A percentile compares a stretch with the other conserved stretches of the same genome.
These are phyloP conservation scores for Drosophila triauraria DNA, from an alignment of 1,140 invertebrate genomes.

Conservation along the genomic window DNA sequence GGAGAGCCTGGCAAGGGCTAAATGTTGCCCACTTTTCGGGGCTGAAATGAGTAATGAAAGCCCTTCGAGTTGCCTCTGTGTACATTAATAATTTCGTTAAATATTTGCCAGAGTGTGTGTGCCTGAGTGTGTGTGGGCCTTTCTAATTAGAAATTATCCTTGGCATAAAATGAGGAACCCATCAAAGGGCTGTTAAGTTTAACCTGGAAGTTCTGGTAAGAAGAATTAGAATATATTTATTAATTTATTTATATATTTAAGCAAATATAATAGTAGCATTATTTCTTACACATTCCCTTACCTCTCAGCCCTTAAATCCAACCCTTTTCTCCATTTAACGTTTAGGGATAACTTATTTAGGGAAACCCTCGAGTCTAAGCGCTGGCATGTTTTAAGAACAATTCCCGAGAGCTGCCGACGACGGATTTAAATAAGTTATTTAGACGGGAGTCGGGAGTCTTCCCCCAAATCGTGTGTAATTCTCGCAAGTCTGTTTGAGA, in stretches of 20 bases:
- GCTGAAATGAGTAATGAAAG: conserved; percentile 45
- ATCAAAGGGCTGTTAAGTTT: conserved; percentile 9
- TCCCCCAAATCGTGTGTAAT: conserved; percentile 17
- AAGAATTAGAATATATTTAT: too few relatives aligned
- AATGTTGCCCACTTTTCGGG: conserved; percentile 44
- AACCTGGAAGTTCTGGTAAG: not conserved
- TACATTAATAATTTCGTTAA: conserved; percentile 79
- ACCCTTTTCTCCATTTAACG: not conserved
- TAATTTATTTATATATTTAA: too few relatives aligned
- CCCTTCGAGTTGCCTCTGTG: conserved; percentile 35
- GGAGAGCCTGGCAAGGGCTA: not conserved
- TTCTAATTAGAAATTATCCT: conserved; percentile 69
- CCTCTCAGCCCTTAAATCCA: not conserved
- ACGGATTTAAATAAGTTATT: conserved; percentile 14
- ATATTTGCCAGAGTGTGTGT: conserved; percentile 49
- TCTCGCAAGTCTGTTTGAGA: conserved; percentile 4
- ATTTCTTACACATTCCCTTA: not conserved
- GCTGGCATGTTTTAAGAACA: conserved; percentile 9
- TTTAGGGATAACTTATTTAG: not conserved
- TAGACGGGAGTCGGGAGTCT: not conserved
- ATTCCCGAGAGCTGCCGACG: conserved; percentile 1
- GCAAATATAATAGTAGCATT: too few relatives aligned
- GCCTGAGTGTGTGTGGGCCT: conserved; percentile 26
- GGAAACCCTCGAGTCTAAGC: not conserved
- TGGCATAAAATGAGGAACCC: conserved; percentile 41